Evolutionary conservation across 2,113 vertebrate species (phyloP), one percentile per base, ranked within the genome.

Genomic region (Pollachius pollachius): DNA sequence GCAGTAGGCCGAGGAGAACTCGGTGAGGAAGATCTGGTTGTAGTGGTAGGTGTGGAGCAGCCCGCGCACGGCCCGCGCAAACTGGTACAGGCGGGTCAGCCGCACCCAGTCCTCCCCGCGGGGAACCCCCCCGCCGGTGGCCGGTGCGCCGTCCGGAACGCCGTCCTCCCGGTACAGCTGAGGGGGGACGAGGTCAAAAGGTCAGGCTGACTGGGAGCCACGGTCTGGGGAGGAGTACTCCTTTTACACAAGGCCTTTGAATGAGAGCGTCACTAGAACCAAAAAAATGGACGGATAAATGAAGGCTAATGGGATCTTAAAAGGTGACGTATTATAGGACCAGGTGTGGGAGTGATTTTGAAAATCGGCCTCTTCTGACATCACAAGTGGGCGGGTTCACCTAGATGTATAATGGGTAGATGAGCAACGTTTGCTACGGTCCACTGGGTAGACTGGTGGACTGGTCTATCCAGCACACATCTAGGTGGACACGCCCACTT

Each of bases 21-120:
- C 97, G 0, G 94, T 94, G 69, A 99, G 92, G 85, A 98, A 99
- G 82, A 99, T 96, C 89, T 99, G 97, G 86, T 98, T 95, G 87
- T 99, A 98, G 73, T 99, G 97, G 82, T 99, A 99, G 5, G 97
- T 99, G 78, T 96, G 96, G 68, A 99, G 95, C 70, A 99, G 86
- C 4, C 93, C 93, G 0, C 96, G 93, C 0, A 98, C 93, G 0
- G 93, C 94, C 65, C 96, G 94, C 34, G 97, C 97, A 83, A 99
- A 99, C 88, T 96, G 84, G 75, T 98, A 99, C 2, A 99, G 92
- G 69, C 84, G 88, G 7, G 97, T 98, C 66, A 99, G 93, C 84
- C 92, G 92, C 77, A 99, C 95, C 48, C 85, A 90, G 56, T 97
- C 96, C 65, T 91, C 92, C 17, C 62, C 18, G 0, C 27, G 41